Conservation (phyloP, 2,888 invertebrate species). For the Chrysolina oricalcia region DNA sequence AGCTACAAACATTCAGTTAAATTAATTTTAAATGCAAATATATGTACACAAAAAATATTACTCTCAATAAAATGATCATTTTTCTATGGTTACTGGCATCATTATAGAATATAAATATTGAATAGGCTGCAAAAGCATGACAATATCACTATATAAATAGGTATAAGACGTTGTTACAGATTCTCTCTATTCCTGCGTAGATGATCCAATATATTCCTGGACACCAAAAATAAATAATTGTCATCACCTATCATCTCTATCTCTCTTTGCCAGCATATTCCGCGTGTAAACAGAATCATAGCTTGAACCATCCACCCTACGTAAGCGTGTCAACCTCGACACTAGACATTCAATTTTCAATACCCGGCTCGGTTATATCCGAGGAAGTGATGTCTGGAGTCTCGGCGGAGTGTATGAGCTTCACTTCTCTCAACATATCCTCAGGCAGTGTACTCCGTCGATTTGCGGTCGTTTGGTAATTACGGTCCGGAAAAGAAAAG, state of each 20-base stretch:
- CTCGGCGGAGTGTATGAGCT: constrained; percentile 54
- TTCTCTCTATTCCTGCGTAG: neutral
- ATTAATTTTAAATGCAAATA: neutral
- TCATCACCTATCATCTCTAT: constrained; percentile 43
- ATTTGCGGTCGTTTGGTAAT: constrained; percentile 41
- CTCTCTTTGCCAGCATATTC: constrained; percentile 45
- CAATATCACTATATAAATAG: constrained; percentile 8
- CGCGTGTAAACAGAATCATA: constrained; percentile 67
- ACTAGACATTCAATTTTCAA: constrained; percentile 61
- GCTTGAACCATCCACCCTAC: constrained; percentile 62
- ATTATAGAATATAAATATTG: neutral
- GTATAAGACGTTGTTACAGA: neutral
- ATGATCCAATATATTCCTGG: neutral
- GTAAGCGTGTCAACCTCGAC: constrained; percentile 63
- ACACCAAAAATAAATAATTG: neutral
- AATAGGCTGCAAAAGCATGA: neutral
- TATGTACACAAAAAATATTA: neutral
- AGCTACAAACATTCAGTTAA: constrained; percentile 1
- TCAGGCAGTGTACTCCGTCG: constrained; percentile 58
- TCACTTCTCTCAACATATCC: constrained; percentile 66
- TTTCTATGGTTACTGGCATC: neutral
- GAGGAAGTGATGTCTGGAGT: constrained; percentile 52
- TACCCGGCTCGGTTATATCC: constrained; percentile 61
- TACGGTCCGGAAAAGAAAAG: constrained; percentile 58
- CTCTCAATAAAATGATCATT: neutral